phyloP scores from a whole-genome alignment of 1,140 invertebrate genomes.

The Berghia stephanieae region DNA sequence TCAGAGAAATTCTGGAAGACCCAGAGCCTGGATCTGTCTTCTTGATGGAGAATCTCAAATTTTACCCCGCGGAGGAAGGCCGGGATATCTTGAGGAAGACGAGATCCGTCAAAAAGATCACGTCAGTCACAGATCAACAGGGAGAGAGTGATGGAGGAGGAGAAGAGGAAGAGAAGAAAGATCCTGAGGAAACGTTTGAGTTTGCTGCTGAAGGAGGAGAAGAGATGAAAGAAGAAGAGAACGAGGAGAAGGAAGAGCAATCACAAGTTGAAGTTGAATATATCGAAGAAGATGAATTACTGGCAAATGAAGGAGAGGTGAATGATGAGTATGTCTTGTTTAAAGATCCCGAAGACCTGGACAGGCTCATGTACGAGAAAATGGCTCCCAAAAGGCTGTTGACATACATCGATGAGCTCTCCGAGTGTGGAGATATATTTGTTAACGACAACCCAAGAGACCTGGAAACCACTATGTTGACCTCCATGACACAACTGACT shows the following conservation, averaged over 20 bases:
- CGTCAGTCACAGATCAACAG: not conserved
- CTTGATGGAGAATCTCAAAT: slow-evolving; percentile 30
- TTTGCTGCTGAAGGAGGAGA: not conserved
- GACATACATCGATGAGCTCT: not conserved
- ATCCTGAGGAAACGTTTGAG: not conserved
- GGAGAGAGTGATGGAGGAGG: not conserved
- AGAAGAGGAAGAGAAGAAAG: not conserved
- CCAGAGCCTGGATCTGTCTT: slow-evolving; percentile 9
- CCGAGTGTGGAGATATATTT: slow-evolving; percentile 12
- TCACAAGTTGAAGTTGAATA: not conserved
- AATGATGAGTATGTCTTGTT: not conserved
- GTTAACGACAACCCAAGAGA: slow-evolving; percentile 22
- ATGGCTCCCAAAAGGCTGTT: slow-evolving; percentile 4
- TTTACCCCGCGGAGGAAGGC: slow-evolving; percentile 25
- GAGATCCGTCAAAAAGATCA: too few species aligned
- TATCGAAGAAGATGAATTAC: not conserved
- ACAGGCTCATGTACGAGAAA: slow-evolving; percentile 8
- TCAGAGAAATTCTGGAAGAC: not conserved
- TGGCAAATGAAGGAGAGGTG: not conserved
- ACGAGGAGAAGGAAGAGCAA: not conserved
- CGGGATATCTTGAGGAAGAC: too few species aligned
- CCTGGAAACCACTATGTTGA: slow-evolving; percentile 11
- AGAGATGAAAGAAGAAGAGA: not conserved
- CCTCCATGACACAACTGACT: not conserved
- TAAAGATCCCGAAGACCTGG: not conserved